Conservation (phyloP, 2,113 vertebrate species). For the Nibea albiflora region DNA sequence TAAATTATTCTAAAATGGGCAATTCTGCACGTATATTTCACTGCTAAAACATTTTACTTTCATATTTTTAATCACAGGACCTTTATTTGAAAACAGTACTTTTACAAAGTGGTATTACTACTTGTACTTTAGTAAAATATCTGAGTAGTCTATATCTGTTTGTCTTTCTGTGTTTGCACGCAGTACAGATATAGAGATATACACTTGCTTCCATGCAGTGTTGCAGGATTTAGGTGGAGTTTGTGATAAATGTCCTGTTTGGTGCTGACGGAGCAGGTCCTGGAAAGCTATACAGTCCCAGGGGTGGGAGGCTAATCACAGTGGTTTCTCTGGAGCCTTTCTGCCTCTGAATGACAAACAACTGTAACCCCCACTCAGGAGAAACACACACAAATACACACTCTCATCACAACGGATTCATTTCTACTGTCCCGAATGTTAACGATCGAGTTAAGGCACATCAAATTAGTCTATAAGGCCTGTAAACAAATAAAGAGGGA, state of each 20-base stretch:
- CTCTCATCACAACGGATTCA: constrained; percentile 25
- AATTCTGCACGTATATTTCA: no score
- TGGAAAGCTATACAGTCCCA: constrained; percentile 56
- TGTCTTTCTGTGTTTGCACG: constrained; percentile 47
- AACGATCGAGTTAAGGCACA: constrained; percentile 25
- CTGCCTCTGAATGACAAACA: constrained; percentile 71
- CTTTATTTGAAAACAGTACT: no score
- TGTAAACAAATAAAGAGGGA: constrained; percentile 38
- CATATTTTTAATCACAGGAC: no score
- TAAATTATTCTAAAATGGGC: no score
- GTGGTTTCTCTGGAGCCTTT: constrained; percentile 57
- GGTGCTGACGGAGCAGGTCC: constrained; percentile 75
- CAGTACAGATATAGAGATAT: constrained; percentile 17
- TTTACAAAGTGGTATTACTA: no score
- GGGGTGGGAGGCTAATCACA: constrained; percentile 65
- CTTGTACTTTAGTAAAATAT: no score
- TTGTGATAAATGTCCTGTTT: constrained; percentile 77
- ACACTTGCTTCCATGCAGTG: constrained; percentile 34
- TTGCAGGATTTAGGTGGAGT: constrained; percentile 42
- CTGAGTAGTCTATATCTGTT: not conserved
- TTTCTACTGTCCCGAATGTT: constrained; percentile 28
- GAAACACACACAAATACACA: constrained; percentile 29
- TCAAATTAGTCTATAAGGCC: constrained; percentile 29
- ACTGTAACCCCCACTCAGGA: constrained; percentile 40
- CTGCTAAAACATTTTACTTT: no score